A percentile compares a stretch with the other conserved stretches of the same genome.
Evolutionary conservation across 92 coral and sea anemone genomes (phyloP).

Genomic region (Epizoanthus stellaris): DNA sequence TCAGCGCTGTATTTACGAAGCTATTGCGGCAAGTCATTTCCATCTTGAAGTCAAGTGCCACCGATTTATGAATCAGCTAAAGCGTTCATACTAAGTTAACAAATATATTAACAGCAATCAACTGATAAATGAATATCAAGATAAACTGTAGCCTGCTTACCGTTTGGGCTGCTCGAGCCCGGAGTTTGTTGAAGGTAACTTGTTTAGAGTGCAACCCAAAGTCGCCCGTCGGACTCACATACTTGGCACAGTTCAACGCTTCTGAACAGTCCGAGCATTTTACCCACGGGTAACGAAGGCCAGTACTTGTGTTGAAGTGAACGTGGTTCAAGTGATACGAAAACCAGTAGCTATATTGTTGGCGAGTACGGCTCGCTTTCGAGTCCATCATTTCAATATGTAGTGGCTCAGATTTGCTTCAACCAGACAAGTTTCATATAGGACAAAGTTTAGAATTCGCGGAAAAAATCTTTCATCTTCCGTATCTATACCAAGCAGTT

Average conservation of each 20-base stretch:
- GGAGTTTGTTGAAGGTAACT: background rate
- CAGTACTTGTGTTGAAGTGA: constrained; percentile 54
- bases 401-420: background rate
- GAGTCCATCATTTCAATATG: constrained; percentile 6
- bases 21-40: too few species aligned
- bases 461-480: too few species aligned
- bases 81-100: too few species aligned
- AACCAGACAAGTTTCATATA: too few species aligned
- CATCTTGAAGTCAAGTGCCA: too few species aligned
- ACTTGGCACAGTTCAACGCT: constrained; percentile 58
- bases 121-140: background rate
- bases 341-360: constrained; percentile 83
- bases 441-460: too few species aligned
- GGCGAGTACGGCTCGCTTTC: constrained; percentile 42
- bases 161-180: background rate
- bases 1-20: too few species aligned
- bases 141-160: background rate
- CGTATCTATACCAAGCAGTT: too few species aligned
- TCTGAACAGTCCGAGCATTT: constrained; percentile 69
- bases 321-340: constrained; percentile 93
- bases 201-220: constrained; percentile 74
- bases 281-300: constrained; percentile 67
- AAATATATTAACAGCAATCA: background rate
- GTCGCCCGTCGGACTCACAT: constrained; percentile 59
- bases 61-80: too few species aligned